Base-by-base conservation (phyloP, 1,140 invertebrate species). In the Heliconius congener region DNA sequence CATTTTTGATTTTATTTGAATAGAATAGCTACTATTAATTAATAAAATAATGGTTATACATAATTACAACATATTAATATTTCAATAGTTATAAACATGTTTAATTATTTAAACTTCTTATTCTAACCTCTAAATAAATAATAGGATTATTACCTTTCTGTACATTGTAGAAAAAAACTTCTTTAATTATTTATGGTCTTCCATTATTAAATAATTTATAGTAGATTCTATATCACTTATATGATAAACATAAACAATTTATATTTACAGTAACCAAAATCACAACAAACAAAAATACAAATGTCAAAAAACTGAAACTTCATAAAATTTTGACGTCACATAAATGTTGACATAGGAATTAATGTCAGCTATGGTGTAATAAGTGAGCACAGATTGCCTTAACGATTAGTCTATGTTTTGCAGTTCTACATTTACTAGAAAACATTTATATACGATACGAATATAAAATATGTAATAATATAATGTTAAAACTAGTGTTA, bases 241-340 rank as follows among this genome's bases (percentile, higher is more conserved):
- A 60, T 60, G 8, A 9, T 57, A 57, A 6, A n/a, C n/a, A 60
- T 23, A 60, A 60, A 23, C n/a, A 23, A 23, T 11, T 60, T 23
- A 27, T 60, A 23, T 23, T 23, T 60, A 60, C n/a, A 30, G 60
- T 30, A 27, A 27, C 18, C 9, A 66, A 11, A 66, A 66, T 27
- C 60, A 66, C 27, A 66, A 66, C 60, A 66, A 66, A 66, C 60
- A 66, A 30, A 66, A 66, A 30, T 30, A 66, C 13, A 16, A 66
- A 66, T 30, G 60, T 66, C 60, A 66, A 66, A 66, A 18, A 66
- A 66, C 2, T 66, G 8, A 66, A 27, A 66, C 57, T 60, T 60
- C 23, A 27, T 6, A 30, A 66, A 66, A 27, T 0, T 11, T 66
- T 66, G 19, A 57, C 55, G 55, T 57, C 8, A 57, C 9, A 23